Percentiles rank a stretch among this genome's conserved stretches.
Conservation (phyloP, 2,797 vertebrate genomes). For the Oreortyx pictus region DNA sequence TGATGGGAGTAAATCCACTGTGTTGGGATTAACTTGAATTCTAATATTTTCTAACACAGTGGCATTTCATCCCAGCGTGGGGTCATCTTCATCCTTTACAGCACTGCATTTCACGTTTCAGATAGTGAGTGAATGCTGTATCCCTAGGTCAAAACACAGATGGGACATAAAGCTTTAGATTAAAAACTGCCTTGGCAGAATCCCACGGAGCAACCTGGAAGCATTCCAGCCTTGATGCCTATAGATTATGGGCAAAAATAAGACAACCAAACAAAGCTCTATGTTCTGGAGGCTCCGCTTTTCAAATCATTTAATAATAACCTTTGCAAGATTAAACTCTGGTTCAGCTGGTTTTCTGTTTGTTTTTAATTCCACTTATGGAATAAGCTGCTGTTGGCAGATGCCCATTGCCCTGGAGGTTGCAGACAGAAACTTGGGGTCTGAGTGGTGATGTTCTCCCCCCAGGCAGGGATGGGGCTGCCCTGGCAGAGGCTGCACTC, state of each 20-base stretch:
- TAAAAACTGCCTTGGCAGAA: background rate
- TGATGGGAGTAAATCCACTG: background rate
- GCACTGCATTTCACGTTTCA: background rate
- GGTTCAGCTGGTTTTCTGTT: background rate
- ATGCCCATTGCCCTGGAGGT: background rate
- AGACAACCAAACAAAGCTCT: background rate
- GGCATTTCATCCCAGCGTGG: background rate
- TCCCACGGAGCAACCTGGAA: background rate
- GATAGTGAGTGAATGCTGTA: background rate
- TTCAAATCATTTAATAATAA: conserved; percentile 15
- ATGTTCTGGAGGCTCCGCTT: background rate
- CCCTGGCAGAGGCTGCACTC: background rate
- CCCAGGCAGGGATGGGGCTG: rapidly evolving
- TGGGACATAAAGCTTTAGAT: background rate
- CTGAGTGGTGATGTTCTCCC: background rate
- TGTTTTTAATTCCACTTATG: background rate
- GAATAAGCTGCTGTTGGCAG: conserved; percentile 28
- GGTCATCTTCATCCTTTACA: background rate
- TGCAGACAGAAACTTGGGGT: background rate
- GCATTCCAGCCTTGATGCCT: background rate
- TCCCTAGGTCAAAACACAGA: background rate
- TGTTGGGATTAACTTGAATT: background rate
- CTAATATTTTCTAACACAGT: background rate
- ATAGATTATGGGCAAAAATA: background rate
- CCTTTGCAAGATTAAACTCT: conserved; percentile 16